These are phyloP conservation scores for Drosophila rufa DNA, from an alignment of 1,140 invertebrate species.

Conservation along the genomic window DNA sequence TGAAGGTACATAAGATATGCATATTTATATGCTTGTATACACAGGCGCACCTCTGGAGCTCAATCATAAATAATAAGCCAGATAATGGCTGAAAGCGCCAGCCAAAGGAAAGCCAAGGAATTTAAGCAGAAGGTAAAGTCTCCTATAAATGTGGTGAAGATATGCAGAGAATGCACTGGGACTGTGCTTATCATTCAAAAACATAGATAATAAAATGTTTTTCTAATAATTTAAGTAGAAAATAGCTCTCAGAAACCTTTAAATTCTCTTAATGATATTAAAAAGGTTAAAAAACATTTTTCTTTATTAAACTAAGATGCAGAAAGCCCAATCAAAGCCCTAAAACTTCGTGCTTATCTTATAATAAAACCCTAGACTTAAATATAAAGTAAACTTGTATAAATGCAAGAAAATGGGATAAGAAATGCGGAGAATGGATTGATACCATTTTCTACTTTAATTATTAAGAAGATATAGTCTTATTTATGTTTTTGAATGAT, in stretches of 20 bases:
- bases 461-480: too few relatives aligned
- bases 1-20: constrained; percentile 16
- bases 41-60: constrained; percentile 18
- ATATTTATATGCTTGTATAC: constrained; percentile 3
- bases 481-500: too few relatives aligned
- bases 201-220: not conserved
- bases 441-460: too few relatives aligned
- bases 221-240: not conserved
- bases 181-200: not conserved
- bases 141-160: constrained; percentile 1
- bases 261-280: too few relatives aligned
- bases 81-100: constrained; percentile 41
- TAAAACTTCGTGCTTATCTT: too few relatives aligned
- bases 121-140: constrained; percentile 12
- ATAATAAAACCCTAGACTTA: too few relatives aligned
- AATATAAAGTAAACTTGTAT: too few relatives aligned
- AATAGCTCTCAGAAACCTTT: too few relatives aligned
- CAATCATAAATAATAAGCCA: constrained; percentile 71
- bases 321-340: not conserved
- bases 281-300: too few relatives aligned
- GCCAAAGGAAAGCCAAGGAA: constrained; percentile 5
- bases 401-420: too few relatives aligned
- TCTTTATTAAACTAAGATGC: not conserved
- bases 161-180: not conserved
- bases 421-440: too few relatives aligned